These are phyloP conservation scores for Danio jaintianensis DNA, from an alignment of 2,797 vertebrate genomes.

Conservation along the genomic window DNA sequence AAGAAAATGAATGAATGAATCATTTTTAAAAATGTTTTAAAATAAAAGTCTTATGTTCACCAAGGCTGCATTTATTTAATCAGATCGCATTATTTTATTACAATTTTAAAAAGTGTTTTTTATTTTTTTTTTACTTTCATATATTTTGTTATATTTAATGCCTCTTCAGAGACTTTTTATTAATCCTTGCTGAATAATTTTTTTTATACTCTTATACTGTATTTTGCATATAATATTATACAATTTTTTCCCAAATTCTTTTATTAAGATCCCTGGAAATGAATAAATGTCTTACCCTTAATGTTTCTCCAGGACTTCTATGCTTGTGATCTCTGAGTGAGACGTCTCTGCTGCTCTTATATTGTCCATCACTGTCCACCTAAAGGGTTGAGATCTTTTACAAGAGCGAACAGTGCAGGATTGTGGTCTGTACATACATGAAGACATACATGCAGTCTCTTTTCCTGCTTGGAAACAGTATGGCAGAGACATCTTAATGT, in stretches of 20 bases:
- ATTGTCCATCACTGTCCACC: slow-evolving; percentile 35
- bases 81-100: no score
- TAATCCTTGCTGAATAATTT: no score
- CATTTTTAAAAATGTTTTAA: no score
- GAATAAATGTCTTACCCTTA: neutral
- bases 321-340: slow-evolving; percentile 20
- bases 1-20: no score
- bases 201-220: no score
- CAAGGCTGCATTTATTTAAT: no score
- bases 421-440: slow-evolving; percentile 41
- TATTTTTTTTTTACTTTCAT: no score
- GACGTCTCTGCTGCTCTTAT: slow-evolving; percentile 26
- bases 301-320: slow-evolving; percentile 60
- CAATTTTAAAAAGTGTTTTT: no score
- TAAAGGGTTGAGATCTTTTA: slow-evolving; percentile 40
- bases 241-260: neutral
- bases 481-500: slow-evolving; percentile 37
- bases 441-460: slow-evolving; percentile 12
- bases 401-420: slow-evolving; percentile 32
- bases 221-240: no score
- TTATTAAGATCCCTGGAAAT: neutral
- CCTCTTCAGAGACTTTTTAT: no score
- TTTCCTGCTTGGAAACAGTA: slow-evolving; percentile 21
- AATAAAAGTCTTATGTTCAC: no score
- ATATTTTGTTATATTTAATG: no score